Evolutionary conservation across 2,113 vertebrate genomes (phyloP).

Genomic region (Lampris megalopsis): DNA sequence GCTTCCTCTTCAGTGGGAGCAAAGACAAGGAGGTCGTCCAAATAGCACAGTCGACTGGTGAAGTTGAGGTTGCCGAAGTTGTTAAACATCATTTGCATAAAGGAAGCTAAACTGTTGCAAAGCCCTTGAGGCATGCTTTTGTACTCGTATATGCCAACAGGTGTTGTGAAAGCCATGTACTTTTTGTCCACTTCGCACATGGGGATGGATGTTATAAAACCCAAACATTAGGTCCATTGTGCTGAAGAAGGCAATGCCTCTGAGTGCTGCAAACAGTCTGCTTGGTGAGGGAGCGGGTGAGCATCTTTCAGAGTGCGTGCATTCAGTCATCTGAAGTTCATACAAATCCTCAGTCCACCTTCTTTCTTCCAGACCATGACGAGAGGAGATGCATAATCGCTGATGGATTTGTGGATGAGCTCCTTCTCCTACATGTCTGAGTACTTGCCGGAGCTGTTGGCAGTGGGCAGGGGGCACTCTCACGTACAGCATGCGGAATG

Average conservation of each 20-base stretch:
- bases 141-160: conserved; percentile 4
- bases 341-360: too few relatives aligned
- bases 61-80: conserved; percentile 15
- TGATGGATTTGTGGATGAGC: conserved; percentile 36
- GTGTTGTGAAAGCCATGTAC: conserved; percentile 2
- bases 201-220: conserved; percentile 10
- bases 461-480: conserved; percentile 36
- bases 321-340: too few relatives aligned
- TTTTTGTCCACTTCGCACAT: conserved; percentile 15
- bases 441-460: conserved; percentile 19
- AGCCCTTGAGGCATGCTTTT: background rate
- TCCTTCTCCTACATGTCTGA: conserved; percentile 45
- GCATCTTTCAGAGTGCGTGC: conserved; percentile 24
- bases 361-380: too few relatives aligned
- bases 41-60: conserved; percentile 4
- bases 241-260: background rate
- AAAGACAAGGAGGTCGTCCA: conserved; percentile 15
- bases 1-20: background rate
- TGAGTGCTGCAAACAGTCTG: conserved; percentile 3
- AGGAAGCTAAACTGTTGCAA: background rate
- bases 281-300: conserved; percentile 9
- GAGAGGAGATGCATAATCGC: conserved; percentile 27
- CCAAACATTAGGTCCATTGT: conserved; percentile 4
- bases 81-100: conserved; percentile 14
- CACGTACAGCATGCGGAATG: conserved; percentile 35